Base-by-base conservation (phyloP, 2,888 invertebrate genomes). In the Callyntrura sp. region DNA sequence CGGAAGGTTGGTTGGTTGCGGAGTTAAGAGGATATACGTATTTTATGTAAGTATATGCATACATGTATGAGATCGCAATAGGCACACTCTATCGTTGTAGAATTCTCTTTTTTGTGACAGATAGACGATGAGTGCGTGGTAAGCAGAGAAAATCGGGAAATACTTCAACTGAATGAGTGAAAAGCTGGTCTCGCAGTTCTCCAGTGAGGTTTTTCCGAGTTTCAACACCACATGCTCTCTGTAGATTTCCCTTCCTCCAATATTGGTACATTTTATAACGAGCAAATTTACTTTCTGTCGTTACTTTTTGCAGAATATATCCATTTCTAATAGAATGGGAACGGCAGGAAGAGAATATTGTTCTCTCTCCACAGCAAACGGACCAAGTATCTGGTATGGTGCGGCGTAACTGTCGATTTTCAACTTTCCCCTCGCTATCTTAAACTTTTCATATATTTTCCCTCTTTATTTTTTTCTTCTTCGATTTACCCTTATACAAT, bases 261-360 rank as follows among this genome's bases (percentile, higher is more conserved):
- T 25, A 79, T 57, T n/a, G n/a, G n/a, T n/a, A n/a, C n/a, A 79
- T 57, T 28, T 25, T 82, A 82, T 48, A 82, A 48, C 81, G 48
- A 84, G 55, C 70, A 84, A 84, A 84, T 84, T 84, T 82, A 62
- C 62, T 82, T 82, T 62, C 82, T 82, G 82, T 65, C 82, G 43
- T 65, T 82, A 62, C 62, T 45, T 79, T 45, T 65, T 23, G 82
- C 65, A 48, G 81, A 78, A 55, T 20, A 57, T 57, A 79, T 55
- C 28, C 35, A 79, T 28, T 79, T 45, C 17, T 79, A 79, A 57
- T 70, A 84, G 17, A 28, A 84, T 70, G 28, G 51, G 55, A 83
- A 81, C 62, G 43, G 79, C 55, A 57, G 14, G 25, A 3, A 20
- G 6, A 48, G 25, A 45, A 23, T n/a, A n/a, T n/a, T n/a, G n/a